phyloP scores from a whole-genome alignment of 2,888 invertebrate genomes.

The Neocrepidodera transversa region DNA sequence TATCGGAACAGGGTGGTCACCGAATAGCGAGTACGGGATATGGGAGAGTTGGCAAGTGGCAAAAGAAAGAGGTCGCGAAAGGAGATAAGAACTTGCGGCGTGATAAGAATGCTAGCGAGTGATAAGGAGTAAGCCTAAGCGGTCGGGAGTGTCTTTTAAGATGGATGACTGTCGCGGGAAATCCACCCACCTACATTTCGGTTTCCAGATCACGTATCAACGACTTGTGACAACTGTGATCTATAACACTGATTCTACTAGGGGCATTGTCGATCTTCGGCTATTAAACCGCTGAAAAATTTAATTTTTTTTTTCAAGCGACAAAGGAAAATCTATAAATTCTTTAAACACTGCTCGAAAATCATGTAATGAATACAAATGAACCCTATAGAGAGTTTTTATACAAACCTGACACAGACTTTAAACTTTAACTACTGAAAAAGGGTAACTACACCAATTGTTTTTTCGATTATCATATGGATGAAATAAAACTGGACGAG shows the following conservation, averaged over 20 bases:
- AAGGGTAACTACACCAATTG: too few relatives aligned
- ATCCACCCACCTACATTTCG: conserved; percentile 57
- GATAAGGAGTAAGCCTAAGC: conserved; percentile 58
- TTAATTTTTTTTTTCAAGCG: conserved; percentile 33
- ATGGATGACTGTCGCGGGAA: conserved; percentile 62
- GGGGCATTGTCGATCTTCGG: conserved; percentile 32
- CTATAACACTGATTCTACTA: conserved; percentile 58
- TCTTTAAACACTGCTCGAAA: conserved; percentile 14
- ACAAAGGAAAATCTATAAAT: conserved; percentile 21
- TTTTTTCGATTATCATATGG: too few relatives aligned
- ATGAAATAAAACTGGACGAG: too few relatives aligned
- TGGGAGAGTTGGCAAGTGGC: conserved; percentile 42
- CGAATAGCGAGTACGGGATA: conserved; percentile 40
- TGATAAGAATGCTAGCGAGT: conserved; percentile 61
- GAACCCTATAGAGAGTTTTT: background rate
- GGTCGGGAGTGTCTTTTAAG: conserved; percentile 61
- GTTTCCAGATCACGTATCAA: conserved; percentile 59
- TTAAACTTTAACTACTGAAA: too few relatives aligned
- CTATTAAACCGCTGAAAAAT: conserved; percentile 32
- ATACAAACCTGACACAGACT: too few relatives aligned
- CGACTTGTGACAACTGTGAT: conserved; percentile 61
- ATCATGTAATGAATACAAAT: conserved; percentile 24
- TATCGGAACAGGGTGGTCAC: conserved; percentile 44
- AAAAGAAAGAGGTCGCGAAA: conserved; percentile 57
- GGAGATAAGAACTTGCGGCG: conserved; percentile 53